Evolutionary conservation across 2,888 invertebrate species (phyloP), one percentile per base, ranked within the genome.

Genomic region (Mythimna impura): DNA sequence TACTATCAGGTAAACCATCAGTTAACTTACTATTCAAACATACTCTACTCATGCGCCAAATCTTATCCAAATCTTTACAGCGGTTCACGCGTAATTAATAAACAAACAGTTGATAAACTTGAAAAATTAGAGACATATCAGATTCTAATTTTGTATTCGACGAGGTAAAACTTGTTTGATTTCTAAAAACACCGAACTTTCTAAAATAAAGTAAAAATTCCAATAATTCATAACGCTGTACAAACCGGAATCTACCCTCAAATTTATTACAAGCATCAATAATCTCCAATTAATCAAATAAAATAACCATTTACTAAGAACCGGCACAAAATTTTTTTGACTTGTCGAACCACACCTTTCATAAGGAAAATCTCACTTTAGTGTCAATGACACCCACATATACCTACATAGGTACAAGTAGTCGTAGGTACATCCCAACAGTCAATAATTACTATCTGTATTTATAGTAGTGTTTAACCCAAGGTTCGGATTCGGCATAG

Each of bases 301-400:
- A 47, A 17, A 47, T 47, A 17, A 47, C 17, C 2, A 43, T 17
- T 17, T 47, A 17, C 47, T 17, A 47, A 47, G 14, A 47, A 47
- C 17, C 14, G 14, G 10, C 17, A 43, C 3, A 20, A 52, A 52
- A 50, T 5, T 58, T 22, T 30, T 20, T 50, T 50, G 5, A 54
- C 22, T 63, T 40, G 22, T 55, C 9, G 6, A 34, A 57, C 47
- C 57, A 1, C n/a, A n/a, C 10, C 17, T 20, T 25, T 60, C 54
- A 70, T 58, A 65, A 83, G 74, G 80, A 83, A 83, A 80, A 70
- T n/a, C 17, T 74, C 60, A 67, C 62, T 70, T 74, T 34, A 63
- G 52, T 71, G 64, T 71, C 81, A 80, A 75, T 83, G 70, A 71
- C 70, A 67, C 47, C 1, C 60, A 54, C 63, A 17, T 30, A 25